These are phyloP conservation scores for Carposina sasakii DNA, from an alignment of 1,140 invertebrate genomes.

Conservation along the genomic window DNA sequence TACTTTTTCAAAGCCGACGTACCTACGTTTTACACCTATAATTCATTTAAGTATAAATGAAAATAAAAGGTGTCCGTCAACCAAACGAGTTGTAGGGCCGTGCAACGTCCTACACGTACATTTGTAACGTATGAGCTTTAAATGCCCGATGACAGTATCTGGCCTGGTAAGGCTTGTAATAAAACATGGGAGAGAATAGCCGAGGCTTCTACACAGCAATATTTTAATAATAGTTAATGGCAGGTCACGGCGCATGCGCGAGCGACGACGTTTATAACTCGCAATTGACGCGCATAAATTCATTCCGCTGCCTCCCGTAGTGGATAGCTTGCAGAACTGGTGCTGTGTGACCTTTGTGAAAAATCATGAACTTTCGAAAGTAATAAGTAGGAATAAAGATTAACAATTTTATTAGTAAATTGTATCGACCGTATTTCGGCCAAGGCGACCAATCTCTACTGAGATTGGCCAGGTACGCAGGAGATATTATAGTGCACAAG, in stretches of 20 bases:
- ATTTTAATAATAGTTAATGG: constrained; percentile 69
- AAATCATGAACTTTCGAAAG: no score
- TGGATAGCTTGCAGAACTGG: constrained; percentile 23
- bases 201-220: constrained; percentile 57
- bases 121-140: constrained; percentile 55
- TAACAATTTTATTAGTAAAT: no score
- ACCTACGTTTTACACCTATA: constrained; percentile 45
- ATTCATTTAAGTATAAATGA: constrained; percentile 42
- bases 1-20: no score
- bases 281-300: constrained; percentile 56
- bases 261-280: constrained; percentile 60
- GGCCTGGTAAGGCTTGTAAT: constrained; percentile 42
- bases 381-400: no score
- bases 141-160: constrained; percentile 63
- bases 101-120: constrained; percentile 42
- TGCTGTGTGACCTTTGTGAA: constrained; percentile 26
- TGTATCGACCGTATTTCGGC: no score
- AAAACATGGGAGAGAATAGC: constrained; percentile 62
- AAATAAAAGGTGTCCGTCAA: constrained; percentile 52
- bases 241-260: constrained; percentile 48
- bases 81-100: constrained; percentile 40
- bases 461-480: no score
- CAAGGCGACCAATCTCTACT: no score
- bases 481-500: no score
- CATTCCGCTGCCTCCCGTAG: constrained; percentile 39